Conservation (phyloP, 1,140 invertebrate species). For the Planococcus citri region DNA sequence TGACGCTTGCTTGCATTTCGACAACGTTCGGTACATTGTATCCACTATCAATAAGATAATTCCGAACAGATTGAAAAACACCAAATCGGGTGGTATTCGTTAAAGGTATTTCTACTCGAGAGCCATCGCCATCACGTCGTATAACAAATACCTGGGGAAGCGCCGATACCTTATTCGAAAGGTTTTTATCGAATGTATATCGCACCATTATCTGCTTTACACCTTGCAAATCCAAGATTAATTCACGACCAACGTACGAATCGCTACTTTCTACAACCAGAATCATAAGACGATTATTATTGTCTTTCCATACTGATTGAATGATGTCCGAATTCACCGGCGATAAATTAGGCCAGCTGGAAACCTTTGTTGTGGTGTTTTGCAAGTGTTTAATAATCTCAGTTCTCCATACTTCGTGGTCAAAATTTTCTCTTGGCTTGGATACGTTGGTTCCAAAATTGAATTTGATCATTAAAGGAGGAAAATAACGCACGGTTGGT, state of each 20-base stretch:
- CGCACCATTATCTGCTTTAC: constrained; percentile 34
- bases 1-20: not conserved
- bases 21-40: not conserved
- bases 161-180: not conserved
- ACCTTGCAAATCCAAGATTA: constrained; percentile 44
- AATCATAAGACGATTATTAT: not conserved
- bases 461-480: constrained; percentile 44
- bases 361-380: constrained; percentile 15
- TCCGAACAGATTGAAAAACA: not conserved
- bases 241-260: constrained; percentile 2
- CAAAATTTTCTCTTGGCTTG: too few species aligned
- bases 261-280: not conserved
- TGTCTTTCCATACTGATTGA: constrained; percentile 32
- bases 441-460: constrained; percentile 38
- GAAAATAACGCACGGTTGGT: constrained; percentile 66
- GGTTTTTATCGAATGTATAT: not conserved
- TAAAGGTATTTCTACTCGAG: not conserved
- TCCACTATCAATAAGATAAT: not conserved
- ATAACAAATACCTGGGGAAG: not conserved
- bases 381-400: constrained; percentile 6
- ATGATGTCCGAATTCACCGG: constrained; percentile 36
- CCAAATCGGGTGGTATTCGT: not conserved
- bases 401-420: not conserved
- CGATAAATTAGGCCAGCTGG: constrained; percentile 27
- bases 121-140: not conserved